Base-by-base conservation (phyloP, 1,140 invertebrate species). In the Cydia splendana region DNA sequence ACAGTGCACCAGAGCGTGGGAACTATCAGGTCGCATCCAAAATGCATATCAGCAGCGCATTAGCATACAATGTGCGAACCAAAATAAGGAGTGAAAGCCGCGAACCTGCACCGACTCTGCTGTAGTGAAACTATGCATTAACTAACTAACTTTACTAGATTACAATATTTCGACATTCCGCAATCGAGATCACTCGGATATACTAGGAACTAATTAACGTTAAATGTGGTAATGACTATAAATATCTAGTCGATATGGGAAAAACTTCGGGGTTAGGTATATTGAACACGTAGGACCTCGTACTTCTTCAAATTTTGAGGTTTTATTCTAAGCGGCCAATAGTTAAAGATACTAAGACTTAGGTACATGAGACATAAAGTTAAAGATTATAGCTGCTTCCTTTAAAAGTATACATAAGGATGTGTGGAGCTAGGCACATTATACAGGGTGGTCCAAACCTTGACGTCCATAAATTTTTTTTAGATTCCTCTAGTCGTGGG, bases 91-190 rank as follows among this genome's bases (percentile, higher is more conserved):
- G 78, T 75, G 79, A 80, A 80, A 80, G 75, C 65, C 20, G 7
- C 20, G 34, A 12, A 9, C 38, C 42, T 4, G 28, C 20, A 51
- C 48, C 42, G 12, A 15, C 45, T 7, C 38, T 74, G 15, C n/a
- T 7, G 24, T n/a, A 48, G 73, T 15, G 45, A 45, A 74, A 24
- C 42, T 45, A 18, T 38, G 73, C 48, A 74, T 51, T 24, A 51
- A 20, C 10, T 24, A 24, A 24, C 30, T 74, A 12, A 65, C 57
- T 78, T 62, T 65, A 62, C 57, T 62, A 73, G 62, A 76, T 65
- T 80, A 76, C 77, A 78, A 80, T 78, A 80, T 80, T 80, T 77
- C 45, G 42, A 45, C 71, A 76, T 80, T 80, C 76, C 74, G 76
- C 75, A 77, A 77, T 76, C 65, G 67, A 76, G 76, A 80, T 77